Evolutionary conservation across 2,113 vertebrate genomes (phyloP).

Genomic region (Pituophis catenifer): DNA sequence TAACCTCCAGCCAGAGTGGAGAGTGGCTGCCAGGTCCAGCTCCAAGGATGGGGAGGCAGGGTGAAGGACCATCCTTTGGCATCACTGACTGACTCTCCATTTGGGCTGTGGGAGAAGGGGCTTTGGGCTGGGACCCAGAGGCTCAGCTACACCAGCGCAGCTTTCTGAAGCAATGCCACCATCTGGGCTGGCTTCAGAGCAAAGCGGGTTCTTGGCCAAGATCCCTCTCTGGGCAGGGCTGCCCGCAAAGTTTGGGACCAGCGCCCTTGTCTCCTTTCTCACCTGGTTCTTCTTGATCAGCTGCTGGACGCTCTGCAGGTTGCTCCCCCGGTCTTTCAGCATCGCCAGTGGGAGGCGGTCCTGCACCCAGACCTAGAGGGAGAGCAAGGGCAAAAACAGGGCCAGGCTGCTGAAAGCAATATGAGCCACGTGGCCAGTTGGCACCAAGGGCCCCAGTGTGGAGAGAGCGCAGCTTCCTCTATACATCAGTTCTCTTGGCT

Average conservation of each 20-base stretch:
- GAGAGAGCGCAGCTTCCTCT: not conserved
- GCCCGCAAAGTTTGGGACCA: not conserved
- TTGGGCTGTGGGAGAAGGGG: not conserved
- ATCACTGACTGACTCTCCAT: not conserved
- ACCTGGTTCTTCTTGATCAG: conserved; percentile 94
- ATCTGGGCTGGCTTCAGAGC: not conserved
- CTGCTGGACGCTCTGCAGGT: conserved; percentile 87
- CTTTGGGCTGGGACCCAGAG: not conserved
- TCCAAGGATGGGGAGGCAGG: not conserved
- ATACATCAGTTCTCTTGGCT: not conserved
- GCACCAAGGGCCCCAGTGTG: not conserved
- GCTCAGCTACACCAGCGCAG: not conserved
- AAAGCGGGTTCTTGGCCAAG: not conserved
- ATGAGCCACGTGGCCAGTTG: not conserved
- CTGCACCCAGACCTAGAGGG: conserved; percentile 82
- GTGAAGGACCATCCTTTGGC: not conserved
- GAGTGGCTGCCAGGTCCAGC: not conserved
- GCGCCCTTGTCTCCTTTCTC: not conserved
- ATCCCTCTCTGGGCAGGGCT: not conserved
- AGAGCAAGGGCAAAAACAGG: no score
- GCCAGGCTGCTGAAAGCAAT: not conserved
- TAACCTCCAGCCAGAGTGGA: no score
- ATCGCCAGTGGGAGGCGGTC: conserved; percentile 84
- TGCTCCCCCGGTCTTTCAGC: conserved; percentile 79
- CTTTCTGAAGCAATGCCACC: not conserved